Conservation (phyloP, 2,113 vertebrate genomes). For the Capricornis sumatraensis region DNA sequence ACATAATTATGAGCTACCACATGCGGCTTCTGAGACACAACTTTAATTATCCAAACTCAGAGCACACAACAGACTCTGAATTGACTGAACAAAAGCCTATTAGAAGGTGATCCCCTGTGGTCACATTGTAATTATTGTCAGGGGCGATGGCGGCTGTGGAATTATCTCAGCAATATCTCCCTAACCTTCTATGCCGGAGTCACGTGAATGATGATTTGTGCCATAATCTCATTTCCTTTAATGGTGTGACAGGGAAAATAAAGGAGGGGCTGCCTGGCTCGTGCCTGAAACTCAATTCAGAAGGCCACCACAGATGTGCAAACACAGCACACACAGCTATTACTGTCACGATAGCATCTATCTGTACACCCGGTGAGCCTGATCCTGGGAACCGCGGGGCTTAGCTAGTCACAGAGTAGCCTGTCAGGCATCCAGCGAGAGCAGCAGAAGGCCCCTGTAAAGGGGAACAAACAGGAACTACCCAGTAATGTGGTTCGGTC, state of each 20-base stretch:
- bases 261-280: background rate
- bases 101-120: slow-evolving; percentile 60
- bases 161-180: slow-evolving; percentile 60
- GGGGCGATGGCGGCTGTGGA: background rate
- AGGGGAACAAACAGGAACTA: background rate
- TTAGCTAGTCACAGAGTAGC: background rate
- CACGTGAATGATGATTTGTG: slow-evolving; percentile 36
- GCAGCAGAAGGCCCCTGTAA: background rate
- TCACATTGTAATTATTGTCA: slow-evolving; percentile 57
- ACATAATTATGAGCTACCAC: slow-evolving; percentile 55
- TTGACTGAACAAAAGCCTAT: slow-evolving; percentile 68
- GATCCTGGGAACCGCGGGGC: background rate
- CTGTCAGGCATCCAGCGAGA: background rate
- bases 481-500: background rate
- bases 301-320: slow-evolving; percentile 29
- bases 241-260: slow-evolving; percentile 37
- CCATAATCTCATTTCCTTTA: slow-evolving; percentile 55
- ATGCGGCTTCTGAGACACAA: slow-evolving; percentile 55
- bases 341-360: background rate
- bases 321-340: background rate
- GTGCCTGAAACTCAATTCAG: background rate
- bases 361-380: background rate
- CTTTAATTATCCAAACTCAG: slow-evolving; percentile 63
- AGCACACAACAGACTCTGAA: slow-evolving; percentile 60
- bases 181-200: slow-evolving; percentile 1